Conservation (phyloP, 1,140 invertebrate species). For the Phortica variegata region DNA sequence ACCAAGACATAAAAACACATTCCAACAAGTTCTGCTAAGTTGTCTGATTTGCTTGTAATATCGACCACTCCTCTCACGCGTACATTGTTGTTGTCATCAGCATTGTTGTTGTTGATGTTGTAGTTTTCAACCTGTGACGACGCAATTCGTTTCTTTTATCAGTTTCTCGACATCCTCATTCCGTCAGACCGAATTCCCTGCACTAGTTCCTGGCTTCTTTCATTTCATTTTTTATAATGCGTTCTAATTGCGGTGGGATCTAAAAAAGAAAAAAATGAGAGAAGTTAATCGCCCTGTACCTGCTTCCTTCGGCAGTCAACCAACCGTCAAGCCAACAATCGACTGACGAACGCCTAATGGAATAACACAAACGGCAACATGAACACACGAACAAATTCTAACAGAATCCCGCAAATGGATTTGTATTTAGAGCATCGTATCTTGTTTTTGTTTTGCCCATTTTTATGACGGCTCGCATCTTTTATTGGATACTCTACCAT, state of each 20-base stretch:
- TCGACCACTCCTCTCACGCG: no score
- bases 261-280: constrained; percentile 17
- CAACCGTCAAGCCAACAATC: constrained; percentile 26
- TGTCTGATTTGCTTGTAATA: not conserved
- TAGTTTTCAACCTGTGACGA: constrained; percentile 39
- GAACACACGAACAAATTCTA: not conserved
- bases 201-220: constrained; percentile 33
- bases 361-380: constrained; percentile 5
- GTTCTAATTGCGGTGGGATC: constrained; percentile 46
- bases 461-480: constrained; percentile 1
- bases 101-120: no score
- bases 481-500: constrained; percentile 22
- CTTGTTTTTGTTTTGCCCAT: constrained; percentile 35
- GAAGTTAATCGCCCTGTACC: constrained; percentile 49
- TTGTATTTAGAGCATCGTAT: constrained; percentile 42
- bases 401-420: constrained; percentile 32
- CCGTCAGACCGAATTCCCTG: constrained; percentile 12
- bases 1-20: constrained; percentile 14
- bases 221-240: constrained; percentile 43
- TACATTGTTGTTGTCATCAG: no score
- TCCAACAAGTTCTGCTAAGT: no score
- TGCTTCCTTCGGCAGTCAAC: constrained; percentile 43
- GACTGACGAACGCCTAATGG: constrained; percentile 15
- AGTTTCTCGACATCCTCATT: constrained; percentile 8
- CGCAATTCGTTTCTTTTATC: constrained; percentile 52